A percentile compares a stretch with the other conserved stretches of the same genome.
These are phyloP conservation scores for Graphium colonna DNA, from an alignment of 2,888 invertebrate genomes.

Conservation along the genomic window DNA sequence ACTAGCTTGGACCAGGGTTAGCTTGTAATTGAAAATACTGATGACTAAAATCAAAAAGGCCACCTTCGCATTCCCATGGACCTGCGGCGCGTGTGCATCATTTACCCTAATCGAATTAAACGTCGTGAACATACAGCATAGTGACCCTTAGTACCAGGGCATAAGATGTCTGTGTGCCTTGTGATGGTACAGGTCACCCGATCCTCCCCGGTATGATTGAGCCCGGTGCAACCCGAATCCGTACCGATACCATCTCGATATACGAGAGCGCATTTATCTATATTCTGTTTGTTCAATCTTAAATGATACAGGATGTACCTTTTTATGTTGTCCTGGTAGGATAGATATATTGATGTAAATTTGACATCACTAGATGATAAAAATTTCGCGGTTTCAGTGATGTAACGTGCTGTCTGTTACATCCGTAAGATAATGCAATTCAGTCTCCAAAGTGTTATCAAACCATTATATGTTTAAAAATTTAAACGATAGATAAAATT, in stretches of 20 bases:
- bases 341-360: too few species aligned
- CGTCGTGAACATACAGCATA: neutral
- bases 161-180: neutral
- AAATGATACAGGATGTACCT: conserved; percentile 17
- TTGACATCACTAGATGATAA: too few species aligned
- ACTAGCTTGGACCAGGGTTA: too few species aligned
- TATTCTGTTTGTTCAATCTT: conserved; percentile 34
- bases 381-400: too few species aligned
- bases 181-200: conserved; percentile 8
- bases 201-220: conserved; percentile 28
- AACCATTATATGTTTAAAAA: too few species aligned
- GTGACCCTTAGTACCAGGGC: neutral
- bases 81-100: conserved; percentile 16
- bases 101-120: conserved; percentile 23
- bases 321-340: too few species aligned
- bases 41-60: too few species aligned
- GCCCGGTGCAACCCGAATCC: conserved; percentile 32
- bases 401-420: too few species aligned
- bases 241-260: conserved; percentile 56
- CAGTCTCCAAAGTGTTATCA: too few species aligned
- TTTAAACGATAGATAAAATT: too few species aligned
- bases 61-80: conserved; percentile 11
- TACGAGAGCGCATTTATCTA: conserved; percentile 59
- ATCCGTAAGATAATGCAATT: too few species aligned
- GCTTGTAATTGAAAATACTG: too few species aligned